These are phyloP conservation scores for Mastacembelus armatus DNA, from an alignment of 2,797 vertebrate species.

Conservation along the genomic window DNA sequence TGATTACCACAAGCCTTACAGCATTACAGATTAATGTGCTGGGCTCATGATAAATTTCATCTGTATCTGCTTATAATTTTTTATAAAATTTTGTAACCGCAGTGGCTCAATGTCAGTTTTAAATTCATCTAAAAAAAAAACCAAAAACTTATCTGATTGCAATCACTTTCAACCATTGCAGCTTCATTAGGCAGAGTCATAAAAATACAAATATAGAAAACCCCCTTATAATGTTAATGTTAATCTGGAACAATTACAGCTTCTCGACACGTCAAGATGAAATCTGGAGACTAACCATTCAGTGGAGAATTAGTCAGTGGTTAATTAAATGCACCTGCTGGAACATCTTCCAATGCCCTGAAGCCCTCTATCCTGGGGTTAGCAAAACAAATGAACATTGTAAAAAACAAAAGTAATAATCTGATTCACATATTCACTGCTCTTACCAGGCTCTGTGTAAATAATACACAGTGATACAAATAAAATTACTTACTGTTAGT, in stretches of 20 bases:
- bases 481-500: slow-evolving; percentile 15
- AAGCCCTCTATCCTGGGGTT: slow-evolving; percentile 33
- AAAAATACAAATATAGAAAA: no score
- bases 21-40: slow-evolving; percentile 67
- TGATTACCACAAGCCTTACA: slow-evolving; percentile 71
- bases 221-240: no score
- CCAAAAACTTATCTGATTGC: slow-evolving; percentile 77
- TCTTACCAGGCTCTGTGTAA: slow-evolving; percentile 17
- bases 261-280: slow-evolving; percentile 31
- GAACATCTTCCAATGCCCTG: slow-evolving; percentile 25
- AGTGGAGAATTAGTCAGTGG: slow-evolving; percentile 64
- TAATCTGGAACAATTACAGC: slow-evolving; percentile 63
- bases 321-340: slow-evolving; percentile 79
- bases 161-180: slow-evolving; percentile 70
- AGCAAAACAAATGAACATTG: slow-evolving; percentile 43
- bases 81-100: slow-evolving; percentile 18
- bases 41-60: slow-evolving; percentile 53
- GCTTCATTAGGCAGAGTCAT: slow-evolving; percentile 72
- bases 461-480: slow-evolving; percentile 45
- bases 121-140: no score
- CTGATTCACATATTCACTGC: slow-evolving; percentile 12
- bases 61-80: slow-evolving; percentile 40
- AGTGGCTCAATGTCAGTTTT: slow-evolving; percentile 43
- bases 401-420: background rate
- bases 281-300: slow-evolving; percentile 40